Conservation (phyloP, 2,113 vertebrate species). For the Tretioscincus oriximinensis region DNA sequence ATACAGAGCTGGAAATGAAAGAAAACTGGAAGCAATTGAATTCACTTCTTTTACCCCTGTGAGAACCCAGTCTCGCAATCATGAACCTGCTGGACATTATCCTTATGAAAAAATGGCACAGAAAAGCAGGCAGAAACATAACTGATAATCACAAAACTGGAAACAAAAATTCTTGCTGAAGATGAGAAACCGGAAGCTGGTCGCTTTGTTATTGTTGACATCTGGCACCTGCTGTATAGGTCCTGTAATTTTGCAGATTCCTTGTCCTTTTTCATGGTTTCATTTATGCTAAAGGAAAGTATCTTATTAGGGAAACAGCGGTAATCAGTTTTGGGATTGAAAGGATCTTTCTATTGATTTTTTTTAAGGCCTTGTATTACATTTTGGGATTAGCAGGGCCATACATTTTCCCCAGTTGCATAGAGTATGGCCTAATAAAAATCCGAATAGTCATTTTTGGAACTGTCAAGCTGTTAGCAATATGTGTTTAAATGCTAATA, state of each 20-base stretch:
- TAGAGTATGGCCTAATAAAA: not conserved
- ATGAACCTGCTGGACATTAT: too few relatives aligned
- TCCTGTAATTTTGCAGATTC: not conserved
- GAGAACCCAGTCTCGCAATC: too few relatives aligned
- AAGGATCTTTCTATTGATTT: not conserved
- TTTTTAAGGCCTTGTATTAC: not conserved
- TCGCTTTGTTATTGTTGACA: too few relatives aligned
- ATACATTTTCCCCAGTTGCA: not conserved
- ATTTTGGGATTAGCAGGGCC: not conserved
- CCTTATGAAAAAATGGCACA: too few relatives aligned
- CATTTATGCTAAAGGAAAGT: not conserved
- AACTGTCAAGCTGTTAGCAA: not conserved
- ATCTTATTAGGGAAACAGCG: not conserved
- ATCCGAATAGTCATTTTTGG: not conserved
- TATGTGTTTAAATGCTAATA: not conserved
- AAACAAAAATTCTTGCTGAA: too few relatives aligned
- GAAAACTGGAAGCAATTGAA: too few relatives aligned
- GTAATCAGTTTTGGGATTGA: not conserved
- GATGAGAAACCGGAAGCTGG: too few relatives aligned
- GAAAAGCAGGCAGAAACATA: too few relatives aligned
- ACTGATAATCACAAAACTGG: too few relatives aligned
- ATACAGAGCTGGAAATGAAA: too few relatives aligned
- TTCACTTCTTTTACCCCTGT: too few relatives aligned
- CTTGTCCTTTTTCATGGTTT: not conserved
- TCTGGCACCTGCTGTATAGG: too few relatives aligned